Evolutionary conservation across 2,797 vertebrate species (phyloP), one percentile per base, ranked within the genome.

Genomic region (Trematomus bernacchii): DNA sequence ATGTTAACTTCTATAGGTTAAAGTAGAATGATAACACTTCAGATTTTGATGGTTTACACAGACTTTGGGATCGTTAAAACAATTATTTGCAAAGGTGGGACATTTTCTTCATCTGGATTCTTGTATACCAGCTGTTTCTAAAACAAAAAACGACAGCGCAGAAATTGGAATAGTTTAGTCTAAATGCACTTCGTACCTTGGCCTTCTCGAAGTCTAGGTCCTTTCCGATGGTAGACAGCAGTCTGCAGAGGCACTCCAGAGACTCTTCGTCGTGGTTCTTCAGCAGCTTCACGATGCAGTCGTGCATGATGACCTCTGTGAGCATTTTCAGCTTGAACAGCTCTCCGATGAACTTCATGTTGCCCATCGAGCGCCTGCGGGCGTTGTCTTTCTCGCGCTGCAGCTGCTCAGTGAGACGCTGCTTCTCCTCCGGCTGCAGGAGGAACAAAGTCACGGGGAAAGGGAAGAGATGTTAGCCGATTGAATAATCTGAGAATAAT

Each of bases 271-370:
- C 98, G 0, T 99, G 98, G 94, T 99, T 98, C 85, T 99, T 99
- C 5, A 99, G 94, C 87, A 99, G 95, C 92, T 99, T 99, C n/a
- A 99, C 97, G 76, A 99, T 96, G 0, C 98, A 99, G 91, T 99
- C 98, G 0, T 99, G 98, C 98, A 99, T 99, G 93, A 99, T 99
- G 83, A 97, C 97, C 83, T 99, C 98, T 0, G 98, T 99, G 88
- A 99, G 83, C 98, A 99, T 99, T 91, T 98, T 99, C 16, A 99
- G 96, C 80, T 99, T 99, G 90, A 99, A 99, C 13, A 99, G 97
- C 83, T 99, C 98, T 0, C 98, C 97, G 0, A 99, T 99, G 91
- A 99, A 99, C 83, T 96, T 97, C 73, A 99, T 99, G 90, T 99
- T 99, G 57, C 98, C 98, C 0, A 99, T 99, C 87, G 98, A 99